Percentiles rank a stretch among this genome's conserved stretches.
Conservation (phyloP, 1,140 invertebrate genomes). For the Rhizoglyphus robini region DNA sequence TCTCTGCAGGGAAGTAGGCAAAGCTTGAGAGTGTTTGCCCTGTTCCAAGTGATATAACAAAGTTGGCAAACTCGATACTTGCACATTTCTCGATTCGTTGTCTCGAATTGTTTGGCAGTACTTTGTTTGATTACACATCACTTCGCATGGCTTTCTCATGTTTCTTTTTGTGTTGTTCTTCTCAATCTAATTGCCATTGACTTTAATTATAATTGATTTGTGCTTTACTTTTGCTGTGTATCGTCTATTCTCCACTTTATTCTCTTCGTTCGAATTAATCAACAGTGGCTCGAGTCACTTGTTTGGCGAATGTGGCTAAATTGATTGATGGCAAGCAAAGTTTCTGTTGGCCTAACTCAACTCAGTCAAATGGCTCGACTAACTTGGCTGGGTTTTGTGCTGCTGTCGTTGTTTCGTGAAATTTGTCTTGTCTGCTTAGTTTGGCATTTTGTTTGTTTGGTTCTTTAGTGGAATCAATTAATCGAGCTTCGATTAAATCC, state of each 20-base stretch:
- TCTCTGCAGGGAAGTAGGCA: too few species aligned
- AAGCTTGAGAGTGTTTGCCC: too few species aligned
- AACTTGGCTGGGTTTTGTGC: neutral
- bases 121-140: too few species aligned
- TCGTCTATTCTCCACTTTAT: too few species aligned
- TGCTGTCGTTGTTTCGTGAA: neutral
- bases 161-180: neutral
- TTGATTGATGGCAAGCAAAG: conserved; percentile 12
- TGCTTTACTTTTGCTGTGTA: neutral
- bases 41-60: too few species aligned
- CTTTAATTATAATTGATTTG: conserved; percentile 11
- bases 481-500: conserved; percentile 1
- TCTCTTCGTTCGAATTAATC: too few species aligned
- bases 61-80: too few species aligned
- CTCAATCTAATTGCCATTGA: conserved; percentile 10
- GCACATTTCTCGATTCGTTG: too few species aligned
- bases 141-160: neutral
- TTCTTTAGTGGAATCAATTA: too few species aligned
- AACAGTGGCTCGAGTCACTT: too few species aligned
- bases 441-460: neutral
- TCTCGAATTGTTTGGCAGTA: too few species aligned
- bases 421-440: neutral
- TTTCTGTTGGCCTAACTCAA: neutral
- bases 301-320: too few species aligned
- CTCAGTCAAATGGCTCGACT: neutral